Conservation (phyloP, 2,888 invertebrate genomes). For the Hypselothyrea guttata region DNA sequence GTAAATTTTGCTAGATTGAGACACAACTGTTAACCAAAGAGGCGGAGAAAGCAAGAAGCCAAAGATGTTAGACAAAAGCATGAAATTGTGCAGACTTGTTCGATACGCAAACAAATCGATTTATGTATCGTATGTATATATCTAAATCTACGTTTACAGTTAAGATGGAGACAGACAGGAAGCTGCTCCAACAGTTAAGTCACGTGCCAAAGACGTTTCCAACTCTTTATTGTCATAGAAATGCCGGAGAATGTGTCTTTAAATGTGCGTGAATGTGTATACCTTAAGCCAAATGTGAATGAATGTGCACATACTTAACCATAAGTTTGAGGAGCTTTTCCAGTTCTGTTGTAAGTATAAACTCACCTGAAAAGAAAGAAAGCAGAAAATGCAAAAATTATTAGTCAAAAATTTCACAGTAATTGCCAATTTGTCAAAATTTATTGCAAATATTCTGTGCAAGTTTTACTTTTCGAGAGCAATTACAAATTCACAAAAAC, state of each 20-base stretch:
- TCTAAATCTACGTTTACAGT: slow-evolving; percentile 5
- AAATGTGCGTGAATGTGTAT: slow-evolving; percentile 10
- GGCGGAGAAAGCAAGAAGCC: slow-evolving; percentile 5
- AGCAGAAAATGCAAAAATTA: slow-evolving; percentile 7
- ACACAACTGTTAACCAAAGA: slow-evolving; percentile 34
- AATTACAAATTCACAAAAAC: too few relatives aligned
- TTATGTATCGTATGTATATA: slow-evolving; percentile 42
- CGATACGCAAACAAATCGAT: slow-evolving; percentile 55
- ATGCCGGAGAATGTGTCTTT: slow-evolving; percentile 27
- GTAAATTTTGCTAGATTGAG: slow-evolving; percentile 46
- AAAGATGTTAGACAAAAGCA: slow-evolving; percentile 50
- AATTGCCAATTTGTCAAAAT: too few relatives aligned
- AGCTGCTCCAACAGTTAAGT: slow-evolving; percentile 46
- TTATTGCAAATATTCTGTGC: slow-evolving; percentile 7
- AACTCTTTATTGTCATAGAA: slow-evolving; percentile 48
- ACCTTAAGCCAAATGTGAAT: slow-evolving; percentile 10
- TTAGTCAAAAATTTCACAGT: slow-evolving; percentile 25
- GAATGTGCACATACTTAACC: slow-evolving; percentile 47
- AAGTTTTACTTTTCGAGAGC: too few relatives aligned
- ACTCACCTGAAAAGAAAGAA: slow-evolving; percentile 68
- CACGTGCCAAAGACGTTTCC: slow-evolving; percentile 50
- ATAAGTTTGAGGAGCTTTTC: slow-evolving; percentile 24
- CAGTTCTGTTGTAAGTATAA: slow-evolving; percentile 29
- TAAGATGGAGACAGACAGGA: slow-evolving; percentile 1
- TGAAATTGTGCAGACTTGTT: slow-evolving; percentile 3